phyloP scores from a whole-genome alignment of 2,113 vertebrate genomes.

The Malurus alboscapulatus region DNA sequence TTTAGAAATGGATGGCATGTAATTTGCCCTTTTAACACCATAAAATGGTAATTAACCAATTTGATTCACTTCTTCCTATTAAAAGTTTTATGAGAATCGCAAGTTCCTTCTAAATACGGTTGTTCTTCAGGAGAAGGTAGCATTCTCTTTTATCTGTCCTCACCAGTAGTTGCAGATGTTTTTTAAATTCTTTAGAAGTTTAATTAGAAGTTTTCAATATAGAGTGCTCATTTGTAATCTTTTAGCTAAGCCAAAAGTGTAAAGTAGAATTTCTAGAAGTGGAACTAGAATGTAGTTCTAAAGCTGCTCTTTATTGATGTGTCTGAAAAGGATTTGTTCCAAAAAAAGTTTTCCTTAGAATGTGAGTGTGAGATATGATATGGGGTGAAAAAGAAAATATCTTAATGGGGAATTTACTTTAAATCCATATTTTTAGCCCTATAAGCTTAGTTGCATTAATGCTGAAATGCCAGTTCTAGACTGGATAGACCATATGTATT shows the following conservation, averaged over 20 bases:
- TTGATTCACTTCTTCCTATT: slow-evolving; percentile 80
- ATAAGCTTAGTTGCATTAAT: neutral
- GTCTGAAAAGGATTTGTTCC: neutral
- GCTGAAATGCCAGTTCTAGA: neutral
- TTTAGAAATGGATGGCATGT: slow-evolving; percentile 79
- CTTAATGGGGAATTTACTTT: neutral
- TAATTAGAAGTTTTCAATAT: slow-evolving; percentile 56
- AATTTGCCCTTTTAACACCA: slow-evolving; percentile 80
- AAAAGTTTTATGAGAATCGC: slow-evolving; percentile 77
- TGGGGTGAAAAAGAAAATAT: neutral
- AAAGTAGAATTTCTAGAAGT: slow-evolving; percentile 12
- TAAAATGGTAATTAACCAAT: slow-evolving; percentile 82
- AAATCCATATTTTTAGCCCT: neutral
- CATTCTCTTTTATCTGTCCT: slow-evolving; percentile 63
- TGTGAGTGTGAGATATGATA: neutral
- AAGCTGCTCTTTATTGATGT: neutral
- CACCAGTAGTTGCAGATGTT: slow-evolving; percentile 51
- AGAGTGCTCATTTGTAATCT: slow-evolving; percentile 58
- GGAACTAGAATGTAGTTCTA: neutral
- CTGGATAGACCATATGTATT: neutral
- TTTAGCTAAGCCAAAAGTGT: slow-evolving; percentile 16
- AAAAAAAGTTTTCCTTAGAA: neutral
- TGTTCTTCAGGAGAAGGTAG: slow-evolving; percentile 70
- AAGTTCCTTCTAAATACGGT: slow-evolving; percentile 71
- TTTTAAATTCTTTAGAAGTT: slow-evolving; percentile 52